These are phyloP conservation scores for Hypselothyrea guttata DNA, from an alignment of 2,888 invertebrate species.

Conservation along the genomic window DNA sequence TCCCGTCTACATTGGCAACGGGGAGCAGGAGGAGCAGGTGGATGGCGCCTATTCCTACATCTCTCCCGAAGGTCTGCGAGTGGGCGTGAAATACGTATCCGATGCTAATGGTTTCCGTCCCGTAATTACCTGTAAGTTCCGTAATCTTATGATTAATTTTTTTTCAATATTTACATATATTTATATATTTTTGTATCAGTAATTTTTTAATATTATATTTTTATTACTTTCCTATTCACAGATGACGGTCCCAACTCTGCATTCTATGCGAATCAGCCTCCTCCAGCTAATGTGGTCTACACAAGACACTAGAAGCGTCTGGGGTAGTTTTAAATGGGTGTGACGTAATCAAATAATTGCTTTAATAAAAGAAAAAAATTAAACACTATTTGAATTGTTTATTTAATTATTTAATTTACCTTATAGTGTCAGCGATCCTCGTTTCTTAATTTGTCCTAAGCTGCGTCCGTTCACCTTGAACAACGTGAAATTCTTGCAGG, in stretches of 20 bases:
- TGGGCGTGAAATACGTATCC: slow-evolving; percentile 75
- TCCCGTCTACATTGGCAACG: slow-evolving; percentile 49
- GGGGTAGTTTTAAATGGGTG: not conserved
- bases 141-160: too few species aligned
- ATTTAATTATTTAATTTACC: too few species aligned
- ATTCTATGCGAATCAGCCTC: slow-evolving; percentile 56
- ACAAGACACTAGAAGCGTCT: slow-evolving; percentile 44
- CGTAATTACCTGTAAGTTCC: slow-evolving; percentile 74
- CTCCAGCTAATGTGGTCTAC: slow-evolving; percentile 64
- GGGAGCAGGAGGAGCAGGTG: slow-evolving; percentile 66
- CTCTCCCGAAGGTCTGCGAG: slow-evolving; percentile 78
- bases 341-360: not conserved
- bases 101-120: slow-evolving; percentile 79
- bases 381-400: not conserved
- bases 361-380: slow-evolving; percentile 3
- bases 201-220: not conserved
- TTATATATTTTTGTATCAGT: too few species aligned
- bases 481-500: too few species aligned
- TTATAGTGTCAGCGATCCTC: too few species aligned
- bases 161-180: not conserved
- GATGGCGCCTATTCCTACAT: slow-evolving; percentile 78
- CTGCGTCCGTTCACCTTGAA: too few species aligned
- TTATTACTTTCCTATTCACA: slow-evolving; percentile 27
- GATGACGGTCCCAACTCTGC: slow-evolving; percentile 73
- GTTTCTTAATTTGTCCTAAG: too few species aligned